A percentile compares a stretch with the other conserved stretches of the same genome.
phyloP scores from a whole-genome alignment of 2,888 invertebrate genomes.

The Hanleya hanleyi region DNA sequence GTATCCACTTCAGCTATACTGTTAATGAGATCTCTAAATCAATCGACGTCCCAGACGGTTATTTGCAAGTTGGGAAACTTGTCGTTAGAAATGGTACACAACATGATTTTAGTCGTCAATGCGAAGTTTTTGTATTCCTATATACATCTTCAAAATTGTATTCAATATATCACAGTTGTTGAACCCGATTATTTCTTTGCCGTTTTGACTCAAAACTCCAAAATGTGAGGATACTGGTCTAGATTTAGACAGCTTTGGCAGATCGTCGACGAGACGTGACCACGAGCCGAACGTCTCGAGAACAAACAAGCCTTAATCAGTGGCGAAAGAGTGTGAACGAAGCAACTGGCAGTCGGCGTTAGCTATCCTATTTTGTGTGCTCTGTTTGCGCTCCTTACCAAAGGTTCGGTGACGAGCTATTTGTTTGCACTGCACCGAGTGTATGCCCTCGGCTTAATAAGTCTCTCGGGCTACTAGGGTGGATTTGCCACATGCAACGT shows the following conservation, averaged over 20 bases:
- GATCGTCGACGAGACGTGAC: neutral
- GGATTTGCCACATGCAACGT: neutral
- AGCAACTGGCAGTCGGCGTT: neutral
- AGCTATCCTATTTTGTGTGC: neutral
- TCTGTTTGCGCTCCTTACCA: neutral
- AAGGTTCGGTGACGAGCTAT: neutral
- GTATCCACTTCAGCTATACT: neutral
- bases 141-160: too few relatives aligned
- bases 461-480: neutral
- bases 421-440: neutral
- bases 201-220: too few relatives aligned
- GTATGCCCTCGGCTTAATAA: neutral
- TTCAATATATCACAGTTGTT: too few relatives aligned
- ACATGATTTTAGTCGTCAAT: too few relatives aligned
- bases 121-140: too few relatives aligned
- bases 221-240: too few relatives aligned
- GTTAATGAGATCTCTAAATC: too few relatives aligned
- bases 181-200: too few relatives aligned
- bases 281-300: neutral
- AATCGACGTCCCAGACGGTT: too few relatives aligned
- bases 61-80: too few relatives aligned
- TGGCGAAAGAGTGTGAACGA: neutral
- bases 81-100: too few relatives aligned
- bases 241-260: neutral
- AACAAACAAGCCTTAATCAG: neutral